These are phyloP conservation scores for Benitochromis conjunctus DNA, from an alignment of 2,113 vertebrate species.

Conservation along the genomic window DNA sequence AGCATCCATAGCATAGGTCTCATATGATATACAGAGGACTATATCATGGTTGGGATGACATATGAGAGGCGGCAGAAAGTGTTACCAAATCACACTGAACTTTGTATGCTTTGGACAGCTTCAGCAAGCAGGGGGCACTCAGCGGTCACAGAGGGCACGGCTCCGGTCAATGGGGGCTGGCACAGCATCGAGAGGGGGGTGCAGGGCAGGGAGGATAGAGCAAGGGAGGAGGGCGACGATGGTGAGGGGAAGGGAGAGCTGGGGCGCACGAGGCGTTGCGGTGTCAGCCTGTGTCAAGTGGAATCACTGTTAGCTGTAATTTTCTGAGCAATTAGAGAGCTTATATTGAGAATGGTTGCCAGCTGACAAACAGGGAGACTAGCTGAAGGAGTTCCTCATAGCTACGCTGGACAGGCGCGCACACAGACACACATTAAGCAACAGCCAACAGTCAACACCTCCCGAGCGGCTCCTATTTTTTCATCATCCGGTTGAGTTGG, in stretches of 20 bases:
- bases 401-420: conserved; percentile 29
- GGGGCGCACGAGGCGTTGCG: conserved; percentile 38
- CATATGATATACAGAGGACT: background rate
- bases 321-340: conserved; percentile 82
- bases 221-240: background rate
- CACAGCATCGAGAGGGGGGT: conserved; percentile 51
- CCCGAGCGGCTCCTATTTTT: background rate
- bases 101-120: conserved; percentile 70
- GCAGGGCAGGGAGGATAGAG: background rate
- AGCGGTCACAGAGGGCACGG: conserved; percentile 74
- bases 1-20: background rate
- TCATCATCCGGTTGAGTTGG: background rate
- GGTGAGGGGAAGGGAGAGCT: background rate
- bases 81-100: conserved; percentile 73
- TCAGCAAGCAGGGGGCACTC: conserved; percentile 69
- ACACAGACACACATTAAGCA: background rate
- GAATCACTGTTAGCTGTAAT: conserved; percentile 76
- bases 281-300: conserved; percentile 73
- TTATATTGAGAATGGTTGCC: conserved; percentile 73
- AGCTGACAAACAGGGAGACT: conserved; percentile 59
- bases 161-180: conserved; percentile 64
- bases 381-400: conserved; percentile 60
- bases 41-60: conserved; percentile 53
- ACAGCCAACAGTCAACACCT: conserved; percentile 13
- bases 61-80: conserved; percentile 68